Percentiles rank a stretch among this genome's conserved stretches.
Evolutionary conservation across 1,140 invertebrate genomes (phyloP).

Genomic region (Contarinia nasturtii): DNA sequence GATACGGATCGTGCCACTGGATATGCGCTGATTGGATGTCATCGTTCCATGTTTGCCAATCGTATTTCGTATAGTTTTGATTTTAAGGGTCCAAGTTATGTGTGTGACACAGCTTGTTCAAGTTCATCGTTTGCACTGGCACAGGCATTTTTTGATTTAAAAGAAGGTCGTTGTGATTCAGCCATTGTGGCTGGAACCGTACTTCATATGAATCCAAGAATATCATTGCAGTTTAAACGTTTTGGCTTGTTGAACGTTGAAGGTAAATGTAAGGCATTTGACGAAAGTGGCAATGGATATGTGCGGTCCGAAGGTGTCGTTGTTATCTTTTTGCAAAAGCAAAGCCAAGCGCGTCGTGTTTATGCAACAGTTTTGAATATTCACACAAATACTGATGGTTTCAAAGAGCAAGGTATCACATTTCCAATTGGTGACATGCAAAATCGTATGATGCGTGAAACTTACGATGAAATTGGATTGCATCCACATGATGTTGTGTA

Average conservation of each 20-base stretch:
- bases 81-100: conserved; percentile 75
- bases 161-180: conserved; percentile 70
- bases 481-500: conserved; percentile 65
- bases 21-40: conserved; percentile 83
- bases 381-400: conserved; percentile 76
- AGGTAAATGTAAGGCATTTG: conserved; percentile 85
- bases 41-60: conserved; percentile 89
- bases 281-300: conserved; percentile 77
- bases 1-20: conserved; percentile 66
- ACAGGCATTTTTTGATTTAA: conserved; percentile 67
- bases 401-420: conserved; percentile 78
- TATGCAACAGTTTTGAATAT: conserved; percentile 76
- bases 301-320: conserved; percentile 78
- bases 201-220: conserved; percentile 68
- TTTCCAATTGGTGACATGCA: conserved; percentile 78
- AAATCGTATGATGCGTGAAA: conserved; percentile 63
- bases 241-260: conserved; percentile 77
- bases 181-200: conserved; percentile 79
- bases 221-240: conserved; percentile 81
- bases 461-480: conserved; percentile 65
- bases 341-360: conserved; percentile 48
- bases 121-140: conserved; percentile 77
- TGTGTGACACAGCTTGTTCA: conserved; percentile 89
- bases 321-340: conserved; percentile 62
- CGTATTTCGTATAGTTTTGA: conserved; percentile 91